Evolutionary conservation across 2,113 vertebrate species (phyloP).

Genomic region (Brevimyrus niger): DNA sequence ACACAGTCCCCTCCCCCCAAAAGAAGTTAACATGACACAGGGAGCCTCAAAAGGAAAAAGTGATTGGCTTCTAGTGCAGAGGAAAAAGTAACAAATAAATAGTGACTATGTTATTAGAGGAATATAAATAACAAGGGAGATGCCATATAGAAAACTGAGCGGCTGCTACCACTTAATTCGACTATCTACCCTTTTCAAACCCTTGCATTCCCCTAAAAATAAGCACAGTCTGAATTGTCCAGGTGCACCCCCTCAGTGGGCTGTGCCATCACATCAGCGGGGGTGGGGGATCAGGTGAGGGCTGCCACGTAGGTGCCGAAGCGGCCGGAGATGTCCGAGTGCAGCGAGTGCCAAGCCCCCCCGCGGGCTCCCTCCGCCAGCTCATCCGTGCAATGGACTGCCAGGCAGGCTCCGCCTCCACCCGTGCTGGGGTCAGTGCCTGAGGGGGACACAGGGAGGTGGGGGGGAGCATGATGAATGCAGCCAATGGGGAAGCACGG

Average conservation of each 20-base stretch:
- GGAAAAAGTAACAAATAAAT: neutral
- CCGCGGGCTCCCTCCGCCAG: slow-evolving; percentile 65
- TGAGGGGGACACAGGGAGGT: slow-evolving; percentile 18
- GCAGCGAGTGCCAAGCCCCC: slow-evolving; percentile 70
- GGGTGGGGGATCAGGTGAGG: slow-evolving; percentile 62
- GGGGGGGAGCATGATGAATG: slow-evolving; percentile 21
- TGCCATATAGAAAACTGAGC: neutral
- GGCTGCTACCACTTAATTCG: neutral
- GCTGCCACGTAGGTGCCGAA: slow-evolving; percentile 78
- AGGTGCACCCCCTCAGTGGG: neutral
- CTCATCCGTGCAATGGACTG: slow-evolving; percentile 73
- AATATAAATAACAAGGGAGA: neutral
- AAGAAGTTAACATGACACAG: neutral
- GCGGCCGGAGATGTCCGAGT: slow-evolving; percentile 79
- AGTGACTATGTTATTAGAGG: neutral
- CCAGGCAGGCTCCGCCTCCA: slow-evolving; percentile 73
- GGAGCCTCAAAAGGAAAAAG: neutral
- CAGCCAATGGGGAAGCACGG: neutral
- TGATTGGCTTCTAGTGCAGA: slow-evolving; percentile 18
- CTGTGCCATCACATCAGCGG: neutral
- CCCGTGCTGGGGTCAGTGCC: slow-evolving; percentile 57
- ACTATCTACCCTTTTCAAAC: neutral
- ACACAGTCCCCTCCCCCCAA: neutral
- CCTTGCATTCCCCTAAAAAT: neutral
- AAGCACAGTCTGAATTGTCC: neutral